Base-by-base conservation (phyloP, 2,797 vertebrate genomes). In the Rhynchotus rufescens region DNA sequence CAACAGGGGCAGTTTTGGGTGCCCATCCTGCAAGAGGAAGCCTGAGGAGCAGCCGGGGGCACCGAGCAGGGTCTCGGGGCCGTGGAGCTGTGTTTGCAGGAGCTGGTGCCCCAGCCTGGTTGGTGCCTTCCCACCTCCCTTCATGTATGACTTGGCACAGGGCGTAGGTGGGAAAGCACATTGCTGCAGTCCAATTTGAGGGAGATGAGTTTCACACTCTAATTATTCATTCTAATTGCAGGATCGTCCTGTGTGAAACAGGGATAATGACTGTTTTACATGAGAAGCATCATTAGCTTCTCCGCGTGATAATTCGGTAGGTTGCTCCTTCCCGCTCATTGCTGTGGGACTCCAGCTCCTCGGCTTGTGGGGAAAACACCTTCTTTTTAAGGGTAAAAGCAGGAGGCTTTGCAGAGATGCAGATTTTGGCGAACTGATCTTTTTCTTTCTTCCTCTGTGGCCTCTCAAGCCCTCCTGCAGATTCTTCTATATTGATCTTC, bases 61-160 rank as follows among this genome's bases (percentile, higher is more conserved):
- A 11, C 52, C 9, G 9, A 52, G 52, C 28, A 54, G 52, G 52
- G 52, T 54, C 52, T 56, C 4, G 6, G 28, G 16, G 52, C 52
- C 5, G 16, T 3, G 2, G 28, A 4, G 52, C 28, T 6, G 6
- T 10, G 5, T 30, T 30, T 54, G 26, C 15, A 28, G 26, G 52
- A 30, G 26, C 28, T 6, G 15, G 52, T 15, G 52, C n/a, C 52
- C 16, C 9, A 56, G 12, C 45, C 84, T 15, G 80, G 6, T 52
- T 52, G 36, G 28, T 15, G 16, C 51, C 60, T 71, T 40, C 10
- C 74, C 74, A 36, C 77, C 26, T 22, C 49, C 59, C 54, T 66
- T 67, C 28, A 7, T 0, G 7, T 0, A 0, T 66, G 38, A 68
- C 22, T 6, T 44, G 66, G 62, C 71, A 47, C 54, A 67, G 44